phyloP scores from a whole-genome alignment of 2,888 invertebrate genomes.

The Hoplodrina blanda region DNA sequence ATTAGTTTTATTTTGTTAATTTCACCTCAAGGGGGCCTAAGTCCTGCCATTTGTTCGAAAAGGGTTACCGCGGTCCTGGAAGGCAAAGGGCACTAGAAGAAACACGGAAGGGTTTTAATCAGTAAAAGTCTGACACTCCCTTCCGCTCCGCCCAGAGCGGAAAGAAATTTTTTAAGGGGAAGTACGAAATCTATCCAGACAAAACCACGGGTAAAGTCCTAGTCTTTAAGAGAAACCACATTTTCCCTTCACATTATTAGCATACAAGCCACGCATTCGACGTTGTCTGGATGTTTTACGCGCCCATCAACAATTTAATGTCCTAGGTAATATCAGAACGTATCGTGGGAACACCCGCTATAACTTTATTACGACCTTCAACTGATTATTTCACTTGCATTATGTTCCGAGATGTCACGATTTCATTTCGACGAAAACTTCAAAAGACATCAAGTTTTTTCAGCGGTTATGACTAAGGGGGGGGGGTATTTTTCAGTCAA shows the following conservation, averaged over 20 bases:
- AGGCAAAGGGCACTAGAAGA: too few species aligned
- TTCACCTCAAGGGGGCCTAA: too few species aligned
- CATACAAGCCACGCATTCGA: constrained; percentile 47
- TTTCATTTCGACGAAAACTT: neutral
- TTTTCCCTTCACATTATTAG: constrained; percentile 41
- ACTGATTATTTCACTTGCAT: constrained; percentile 12
- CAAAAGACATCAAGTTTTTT: neutral
- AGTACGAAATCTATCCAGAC: neutral
- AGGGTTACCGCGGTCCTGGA: too few species aligned
- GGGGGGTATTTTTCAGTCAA: neutral
- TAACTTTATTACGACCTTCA: constrained; percentile 35
- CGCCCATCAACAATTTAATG: constrained; percentile 52
- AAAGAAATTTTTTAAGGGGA: too few species aligned
- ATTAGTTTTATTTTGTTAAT: too few species aligned
- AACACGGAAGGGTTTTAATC: too few species aligned
- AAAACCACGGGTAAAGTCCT: neutral
- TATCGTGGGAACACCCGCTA: constrained; percentile 46
- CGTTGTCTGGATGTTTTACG: constrained; percentile 37
- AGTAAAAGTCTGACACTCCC: too few species aligned
- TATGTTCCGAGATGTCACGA: neutral
- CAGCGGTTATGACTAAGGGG: neutral
- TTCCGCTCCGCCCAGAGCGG: too few species aligned
- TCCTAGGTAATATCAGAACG: constrained; percentile 20
- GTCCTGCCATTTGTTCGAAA: too few species aligned
- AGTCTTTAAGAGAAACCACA: constrained; percentile 13